These are phyloP conservation scores for Epizoanthus scotinus DNA, from an alignment of 92 coral and sea anemone genomes.

Conservation along the genomic window DNA sequence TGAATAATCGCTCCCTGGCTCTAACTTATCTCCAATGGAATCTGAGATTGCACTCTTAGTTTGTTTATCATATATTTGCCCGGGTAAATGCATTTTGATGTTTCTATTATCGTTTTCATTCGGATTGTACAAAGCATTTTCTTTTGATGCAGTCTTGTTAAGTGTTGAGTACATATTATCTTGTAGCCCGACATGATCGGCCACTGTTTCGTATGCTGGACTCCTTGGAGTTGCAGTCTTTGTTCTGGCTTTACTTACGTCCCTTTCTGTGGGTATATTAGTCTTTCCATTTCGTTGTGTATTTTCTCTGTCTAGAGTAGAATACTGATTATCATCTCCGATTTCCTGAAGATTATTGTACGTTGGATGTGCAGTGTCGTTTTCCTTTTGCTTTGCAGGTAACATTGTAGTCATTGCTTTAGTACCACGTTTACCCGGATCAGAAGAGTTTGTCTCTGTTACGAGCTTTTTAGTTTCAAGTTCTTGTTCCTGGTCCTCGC, in stretches of 20 bases:
- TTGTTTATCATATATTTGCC: slow-evolving; percentile 17
- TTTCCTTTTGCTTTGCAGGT: background rate
- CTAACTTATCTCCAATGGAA: slow-evolving; percentile 18
- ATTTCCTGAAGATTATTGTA: slow-evolving; percentile 1
- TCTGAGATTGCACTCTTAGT: slow-evolving; percentile 12
- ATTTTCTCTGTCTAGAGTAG: slow-evolving; percentile 26
- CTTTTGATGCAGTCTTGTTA: slow-evolving; percentile 16
- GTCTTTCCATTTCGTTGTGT: slow-evolving; percentile 1
- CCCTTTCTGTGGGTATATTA: background rate
- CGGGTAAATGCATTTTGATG: background rate
- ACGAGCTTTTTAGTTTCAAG: slow-evolving; percentile 20
- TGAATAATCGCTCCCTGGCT: slow-evolving; percentile 19
- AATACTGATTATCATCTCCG: slow-evolving; percentile 12
- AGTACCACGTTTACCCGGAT: background rate
- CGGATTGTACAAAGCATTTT: slow-evolving; percentile 26
- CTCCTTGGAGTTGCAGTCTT: background rate
- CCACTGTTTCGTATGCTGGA: background rate
- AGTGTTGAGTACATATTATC: slow-evolving; percentile 23
- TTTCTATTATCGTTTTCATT: slow-evolving; percentile 12
- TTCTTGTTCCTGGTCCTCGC: background rate
- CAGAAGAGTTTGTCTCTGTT: background rate
- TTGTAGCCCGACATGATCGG: background rate
- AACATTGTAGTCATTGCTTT: background rate
- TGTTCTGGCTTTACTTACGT: background rate
- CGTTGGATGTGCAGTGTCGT: background rate